Evolutionary conservation across 2,797 vertebrate species (phyloP), one percentile per base, ranked within the genome.

Genomic region (Cynodonichthys magdalenae): DNA sequence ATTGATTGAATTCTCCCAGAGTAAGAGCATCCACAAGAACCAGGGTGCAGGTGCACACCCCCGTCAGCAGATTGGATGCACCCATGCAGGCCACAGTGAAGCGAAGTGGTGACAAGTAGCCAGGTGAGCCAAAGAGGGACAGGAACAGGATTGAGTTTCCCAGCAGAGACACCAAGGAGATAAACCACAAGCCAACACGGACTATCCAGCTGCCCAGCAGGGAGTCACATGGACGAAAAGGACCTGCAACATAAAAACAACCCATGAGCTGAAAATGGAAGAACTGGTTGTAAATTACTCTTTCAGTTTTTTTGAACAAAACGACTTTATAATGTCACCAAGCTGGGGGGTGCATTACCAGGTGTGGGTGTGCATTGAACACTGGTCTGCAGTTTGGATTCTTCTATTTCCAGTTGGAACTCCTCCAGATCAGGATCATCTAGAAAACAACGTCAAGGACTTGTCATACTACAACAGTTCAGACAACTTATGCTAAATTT

Each of bases 141-240:
- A 96, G 77, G 41, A 96, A 88, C 63, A 97, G 92, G 71, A 98
- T 86, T 56, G 93, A 91, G 0, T 99, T 98, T 71, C 95, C 95
- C 63, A 96, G 79, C 66, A 97, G 81, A 0, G 96, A 95, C 60
- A 97, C 90, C 64, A 97, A 69, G 6, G 93, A 87, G n/a, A 97
- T 92, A 80, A 87, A 83, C 97, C 97, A 99, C 79, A 98, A 87
- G 1, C 95, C 96, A 59, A 98, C 88, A 31, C 96, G 97, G 63
- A 98, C 91, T 67, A 96, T 84, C 97, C 97, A 99, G 89, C 96
- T 97, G 85, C 96, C 96, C 66, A 98, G 88, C 61, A 99, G 93
- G 46, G 96, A 92, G 62, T 96, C 94, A 0, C 97, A 98, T 19
- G 97, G 97, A 78, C 97, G 95, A 91, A 98, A 97, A 50, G 96